Percentiles rank a stretch among this genome's conserved stretches.
Evolutionary conservation across 2,113 vertebrate species (phyloP).

Genomic region (Synodontis membranacea): DNA sequence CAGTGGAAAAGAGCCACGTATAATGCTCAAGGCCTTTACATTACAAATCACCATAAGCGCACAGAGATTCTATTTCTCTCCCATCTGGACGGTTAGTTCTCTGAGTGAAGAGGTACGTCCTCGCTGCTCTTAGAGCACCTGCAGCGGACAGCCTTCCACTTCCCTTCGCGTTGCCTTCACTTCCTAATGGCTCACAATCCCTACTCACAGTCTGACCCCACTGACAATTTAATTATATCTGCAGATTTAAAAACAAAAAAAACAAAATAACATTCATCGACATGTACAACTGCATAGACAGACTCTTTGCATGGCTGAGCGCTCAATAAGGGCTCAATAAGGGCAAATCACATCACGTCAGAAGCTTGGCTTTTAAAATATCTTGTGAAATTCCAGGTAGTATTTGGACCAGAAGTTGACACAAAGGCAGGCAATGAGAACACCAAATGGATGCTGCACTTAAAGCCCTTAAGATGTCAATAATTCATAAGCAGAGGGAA

Average conservation of each 20-base stretch:
- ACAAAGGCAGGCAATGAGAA: constrained; percentile 28
- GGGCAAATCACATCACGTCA: constrained; percentile 5
- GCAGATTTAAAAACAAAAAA: neutral
- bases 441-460: constrained; percentile 67
- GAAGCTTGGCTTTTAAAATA: constrained; percentile 41
- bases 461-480: constrained; percentile 63
- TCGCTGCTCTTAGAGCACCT: constrained; percentile 17
- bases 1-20: too few species aligned
- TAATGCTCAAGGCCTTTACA: neutral
- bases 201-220: neutral
- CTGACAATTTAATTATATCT: constrained; percentile 8
- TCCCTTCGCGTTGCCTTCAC: neutral
- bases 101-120: neutral
- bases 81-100: neutral
- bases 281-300: neutral
- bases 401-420: constrained; percentile 10
- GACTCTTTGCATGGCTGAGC: constrained; percentile 24
- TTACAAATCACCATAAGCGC: neutral
- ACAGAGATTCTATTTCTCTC: neutral
- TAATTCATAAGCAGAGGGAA: constrained; percentile 66
- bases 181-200: neutral
- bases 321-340: constrained; percentile 20
- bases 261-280: neutral
- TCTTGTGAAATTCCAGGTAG: constrained; percentile 43
- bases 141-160: constrained; percentile 15